Evolutionary conservation across 2,797 vertebrate genomes (phyloP), one percentile per base, ranked within the genome.

Genomic region (Rhinichthys osculus): DNA sequence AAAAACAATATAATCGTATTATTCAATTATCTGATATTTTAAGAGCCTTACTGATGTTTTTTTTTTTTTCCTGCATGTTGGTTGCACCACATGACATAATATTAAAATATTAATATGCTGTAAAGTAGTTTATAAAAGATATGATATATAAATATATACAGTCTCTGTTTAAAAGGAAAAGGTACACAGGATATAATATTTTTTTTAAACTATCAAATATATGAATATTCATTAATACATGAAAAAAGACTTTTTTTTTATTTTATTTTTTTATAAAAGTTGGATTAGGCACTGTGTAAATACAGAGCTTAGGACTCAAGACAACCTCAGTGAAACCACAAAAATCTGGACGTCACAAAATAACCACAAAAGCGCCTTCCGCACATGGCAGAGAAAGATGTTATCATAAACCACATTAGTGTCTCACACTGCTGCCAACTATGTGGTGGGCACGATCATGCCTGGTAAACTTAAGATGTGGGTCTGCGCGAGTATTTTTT

Each of bases 401-500:
- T 77, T 81, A 87, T 62, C 81, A 80, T 85, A 82, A 54, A 78
- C 83, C 83, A 81, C 86, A 85, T 87, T 52, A 71, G 80, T 70
- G 69, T 78, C 73, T 86, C 67, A 66, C 19, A 33, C 33, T 7
- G 33, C 44, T 90, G 88, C 87, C 89, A 88, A 87, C 57, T 86
- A n/a, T 85, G 86, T 33, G 83, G 70, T 90, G 72, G 85, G 69
- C 73, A 85, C 42, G 10, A 57, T 42, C 42, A 42, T 76, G 83
- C 84, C 82, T 64, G 81, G 76, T 52, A 83, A 44, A 42, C 23
- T 79, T 33, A 27, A 84, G 59, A 86, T 85, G 50, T 52, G 59
- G 81, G 13, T 54, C 85, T 66, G 59, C 50, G 40, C 10, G 16
- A 77, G 70, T 90, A 76, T 90, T 90, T 90, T 87, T 81, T 87